Base-by-base conservation (phyloP, 2,888 invertebrate genomes). In the Trichogramma dendrolimi region DNA sequence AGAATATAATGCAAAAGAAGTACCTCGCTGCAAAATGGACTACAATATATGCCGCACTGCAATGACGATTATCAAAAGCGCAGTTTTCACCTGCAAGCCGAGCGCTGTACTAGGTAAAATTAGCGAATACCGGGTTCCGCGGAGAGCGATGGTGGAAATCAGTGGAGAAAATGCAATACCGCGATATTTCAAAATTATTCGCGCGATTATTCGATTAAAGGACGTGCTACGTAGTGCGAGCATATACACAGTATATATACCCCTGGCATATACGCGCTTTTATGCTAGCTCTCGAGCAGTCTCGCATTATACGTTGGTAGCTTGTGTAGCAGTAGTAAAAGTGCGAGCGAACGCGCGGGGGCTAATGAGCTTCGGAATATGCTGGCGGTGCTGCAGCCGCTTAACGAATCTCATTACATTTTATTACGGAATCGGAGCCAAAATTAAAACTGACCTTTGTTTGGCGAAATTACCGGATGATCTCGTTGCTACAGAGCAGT, bases 341-440 rank as follows among this genome's bases (percentile, higher is more conserved):
- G 50, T 27, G 10, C 14, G 52, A 43, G 50, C 60, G 14, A 38
- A 43, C 49, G 38, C 7, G 38, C 51, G 8, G n/a, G 4, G 50
- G 57, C 53, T 59, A 59, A 59, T 59, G 59, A 59, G 53, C 47
- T 59, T 47, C 49, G 27, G 27, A 27, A 27, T 27, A 27, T 27
- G 27, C 27, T 27, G 27, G 27, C 27, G 27, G 27, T 27, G 27
- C 27, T 27, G 27, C 27, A 27, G 27, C 27, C 38, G 27, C 6
- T 41, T 55, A 60, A 55, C 46, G 50, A 60, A 50, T 60, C 55
- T 60, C 60, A 46, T 60, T 55, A 55, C 53, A 50, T 60, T 52
- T 60, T 55, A 46, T 60, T 55, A 55, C 53, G 44, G 55, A 54
- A 60, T 55, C 38, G 27, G 44, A 55, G 60, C 42, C 40, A 11